Conservation (phyloP, 2,113 vertebrate species). For the Lophotis ruficrista region DNA sequence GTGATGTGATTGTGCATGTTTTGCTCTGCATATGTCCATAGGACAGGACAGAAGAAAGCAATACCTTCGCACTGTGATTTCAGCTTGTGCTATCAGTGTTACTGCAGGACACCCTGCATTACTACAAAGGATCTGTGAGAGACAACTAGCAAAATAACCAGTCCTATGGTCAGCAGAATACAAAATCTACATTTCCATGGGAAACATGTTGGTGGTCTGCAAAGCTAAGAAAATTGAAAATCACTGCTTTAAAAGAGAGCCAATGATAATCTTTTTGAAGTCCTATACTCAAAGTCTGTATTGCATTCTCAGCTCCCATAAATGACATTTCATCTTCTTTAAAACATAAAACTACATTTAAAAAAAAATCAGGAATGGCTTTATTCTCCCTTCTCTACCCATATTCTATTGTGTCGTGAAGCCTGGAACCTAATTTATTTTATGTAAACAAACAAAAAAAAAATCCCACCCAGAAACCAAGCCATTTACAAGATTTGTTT, state of each 20-base stretch:
- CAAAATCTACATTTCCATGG: constrained; percentile 12
- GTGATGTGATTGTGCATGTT: accelerated
- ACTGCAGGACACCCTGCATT: neutral
- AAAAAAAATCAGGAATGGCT: neutral
- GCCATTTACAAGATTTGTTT: constrained; percentile 2
- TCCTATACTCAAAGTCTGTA: constrained; percentile 49
- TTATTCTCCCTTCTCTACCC: constrained; percentile 21
- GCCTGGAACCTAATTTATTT: constrained; percentile 2
- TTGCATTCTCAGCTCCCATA: constrained; percentile 42
- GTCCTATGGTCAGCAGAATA: neutral
- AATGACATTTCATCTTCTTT: constrained; percentile 38
- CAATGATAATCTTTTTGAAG: constrained; percentile 38
- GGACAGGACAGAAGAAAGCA: neutral
- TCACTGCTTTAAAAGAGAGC: constrained; percentile 28
- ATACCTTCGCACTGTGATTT: neutral
- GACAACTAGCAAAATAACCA: neutral
- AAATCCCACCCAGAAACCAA: constrained; percentile 59
- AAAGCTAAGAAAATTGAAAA: constrained; percentile 40
- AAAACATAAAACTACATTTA: neutral
- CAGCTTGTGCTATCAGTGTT: neutral
- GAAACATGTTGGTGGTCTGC: constrained; percentile 57
- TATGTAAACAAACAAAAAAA: constrained; percentile 26
- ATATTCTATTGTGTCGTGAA: constrained; percentile 30
- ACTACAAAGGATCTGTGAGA: neutral
- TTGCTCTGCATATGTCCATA: neutral